These are phyloP conservation scores for Ceryle rudis DNA, from an alignment of 2,797 vertebrate species.

Conservation along the genomic window DNA sequence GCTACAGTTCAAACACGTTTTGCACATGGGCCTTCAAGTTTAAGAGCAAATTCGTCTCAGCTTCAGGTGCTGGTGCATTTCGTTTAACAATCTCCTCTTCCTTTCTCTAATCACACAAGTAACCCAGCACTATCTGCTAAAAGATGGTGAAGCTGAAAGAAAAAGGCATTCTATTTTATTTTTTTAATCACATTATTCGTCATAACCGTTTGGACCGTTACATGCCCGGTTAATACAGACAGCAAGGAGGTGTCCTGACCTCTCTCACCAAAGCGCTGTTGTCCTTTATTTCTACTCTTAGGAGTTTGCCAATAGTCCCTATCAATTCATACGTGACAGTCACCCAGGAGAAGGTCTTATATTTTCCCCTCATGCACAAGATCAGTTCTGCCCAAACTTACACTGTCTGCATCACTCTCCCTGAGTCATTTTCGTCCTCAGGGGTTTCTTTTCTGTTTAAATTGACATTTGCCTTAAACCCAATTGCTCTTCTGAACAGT, in stretches of 20 bases:
- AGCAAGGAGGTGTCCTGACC: background rate
- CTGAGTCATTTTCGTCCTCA: conserved; percentile 39
- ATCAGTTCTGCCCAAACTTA: conserved; percentile 6
- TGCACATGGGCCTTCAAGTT: background rate
- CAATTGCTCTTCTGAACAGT: background rate
- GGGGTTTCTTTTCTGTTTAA: conserved; percentile 32
- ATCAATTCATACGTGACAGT: background rate
- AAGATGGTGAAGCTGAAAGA: background rate
- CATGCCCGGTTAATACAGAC: background rate
- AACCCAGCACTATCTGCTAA: background rate
- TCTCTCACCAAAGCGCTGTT: background rate
- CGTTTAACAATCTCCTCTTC: background rate
- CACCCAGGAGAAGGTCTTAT: background rate
- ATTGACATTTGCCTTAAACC: conserved; percentile 22
- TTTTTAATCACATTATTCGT: background rate
- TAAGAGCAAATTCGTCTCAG: background rate
- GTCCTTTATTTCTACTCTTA: background rate
- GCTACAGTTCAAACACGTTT: background rate
- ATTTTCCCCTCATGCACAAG: background rate
- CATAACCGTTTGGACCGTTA: background rate
- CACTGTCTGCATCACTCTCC: background rate
- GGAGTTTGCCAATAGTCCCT: background rate
- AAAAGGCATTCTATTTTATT: background rate
- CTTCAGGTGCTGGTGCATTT: background rate
- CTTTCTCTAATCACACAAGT: background rate